Percentiles rank a stretch among this genome's conserved stretches.
Conservation (phyloP, 2,113 vertebrate genomes). For the Thymallus thymallus region DNA sequence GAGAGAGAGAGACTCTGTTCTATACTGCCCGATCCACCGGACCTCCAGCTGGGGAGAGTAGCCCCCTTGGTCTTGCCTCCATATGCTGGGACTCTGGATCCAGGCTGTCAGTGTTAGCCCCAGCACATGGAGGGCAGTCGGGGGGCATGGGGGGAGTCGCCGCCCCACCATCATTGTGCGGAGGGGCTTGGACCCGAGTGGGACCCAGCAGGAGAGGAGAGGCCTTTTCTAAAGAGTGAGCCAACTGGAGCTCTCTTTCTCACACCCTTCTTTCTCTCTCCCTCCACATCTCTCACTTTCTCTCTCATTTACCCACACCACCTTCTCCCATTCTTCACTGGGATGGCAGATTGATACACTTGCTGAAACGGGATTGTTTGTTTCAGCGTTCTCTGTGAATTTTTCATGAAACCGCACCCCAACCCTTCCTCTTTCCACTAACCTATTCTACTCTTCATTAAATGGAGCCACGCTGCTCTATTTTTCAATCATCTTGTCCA, state of each 20-base stretch:
- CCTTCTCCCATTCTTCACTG: constrained; percentile 33
- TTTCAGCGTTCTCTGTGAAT: constrained; percentile 45
- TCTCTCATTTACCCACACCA: not conserved
- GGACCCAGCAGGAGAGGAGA: constrained; percentile 72
- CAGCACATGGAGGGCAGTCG: constrained; percentile 67
- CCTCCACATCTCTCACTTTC: constrained; percentile 33
- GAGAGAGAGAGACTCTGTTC: constrained; percentile 29
- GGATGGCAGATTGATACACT: constrained; percentile 71
- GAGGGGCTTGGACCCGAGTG: constrained; percentile 71
- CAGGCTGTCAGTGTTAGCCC: constrained; percentile 60
- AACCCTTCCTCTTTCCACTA: constrained; percentile 43
- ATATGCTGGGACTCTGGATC: constrained; percentile 71
- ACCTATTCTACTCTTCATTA: constrained; percentile 64
- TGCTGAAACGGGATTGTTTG: constrained; percentile 67
- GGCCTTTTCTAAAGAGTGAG: constrained; percentile 70
- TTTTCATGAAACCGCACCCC: constrained; percentile 49
- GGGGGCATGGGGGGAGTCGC: constrained; percentile 50
- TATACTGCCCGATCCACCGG: constrained; percentile 48
- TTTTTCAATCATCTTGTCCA: constrained; percentile 73
- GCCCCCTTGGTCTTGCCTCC: constrained; percentile 63
- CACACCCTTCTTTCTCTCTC: constrained; percentile 66
- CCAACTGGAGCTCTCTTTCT: constrained; percentile 75
- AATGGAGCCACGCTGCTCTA: constrained; percentile 61
- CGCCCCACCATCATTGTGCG: constrained; percentile 58
- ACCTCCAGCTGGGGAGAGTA: constrained; percentile 62